A percentile compares a stretch with the other conserved stretches of the same genome.
These are phyloP conservation scores for Dryadula phaetusa DNA, from an alignment of 2,888 invertebrate species.

Conservation along the genomic window DNA sequence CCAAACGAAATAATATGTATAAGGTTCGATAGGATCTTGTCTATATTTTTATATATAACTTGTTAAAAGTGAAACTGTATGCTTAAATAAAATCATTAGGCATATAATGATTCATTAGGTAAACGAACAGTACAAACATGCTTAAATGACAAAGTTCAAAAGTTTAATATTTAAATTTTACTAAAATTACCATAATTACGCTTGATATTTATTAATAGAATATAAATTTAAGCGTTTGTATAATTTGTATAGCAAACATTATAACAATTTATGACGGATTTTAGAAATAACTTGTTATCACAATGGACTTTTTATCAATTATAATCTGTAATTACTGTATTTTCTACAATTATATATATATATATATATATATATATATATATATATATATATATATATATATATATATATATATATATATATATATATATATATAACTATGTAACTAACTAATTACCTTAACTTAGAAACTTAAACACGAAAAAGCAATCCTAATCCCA, in stretches of 20 bases:
- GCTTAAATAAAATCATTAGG: too few relatives aligned
- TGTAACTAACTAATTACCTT: not conserved
- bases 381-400: too few relatives aligned
- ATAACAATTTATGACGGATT: not conserved
- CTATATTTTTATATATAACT: slow-evolving; percentile 21
- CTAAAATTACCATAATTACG: slow-evolving; percentile 49
- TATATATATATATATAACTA: not conserved
- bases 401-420: too few relatives aligned
- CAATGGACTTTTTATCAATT: too few relatives aligned
- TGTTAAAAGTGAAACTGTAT: slow-evolving; percentile 18
- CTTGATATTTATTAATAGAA: not conserved
- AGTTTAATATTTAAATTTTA: slow-evolving; percentile 57
- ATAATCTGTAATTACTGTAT: too few relatives aligned
- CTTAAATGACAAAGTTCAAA: slow-evolving; percentile 53
- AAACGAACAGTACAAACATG: slow-evolving; percentile 39
- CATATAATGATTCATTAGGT: slow-evolving; percentile 43
- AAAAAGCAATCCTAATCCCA: not conserved
- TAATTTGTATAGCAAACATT: not conserved
- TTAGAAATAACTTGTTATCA: not conserved
- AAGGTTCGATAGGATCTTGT: slow-evolving; percentile 13
- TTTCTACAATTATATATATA: too few relatives aligned
- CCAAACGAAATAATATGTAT: not conserved
- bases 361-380: too few relatives aligned
- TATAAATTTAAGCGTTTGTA: not conserved
- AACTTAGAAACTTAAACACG: not conserved